phyloP scores from a whole-genome alignment of 2,797 vertebrate genomes.

The Phoxinus dragarum region DNA sequence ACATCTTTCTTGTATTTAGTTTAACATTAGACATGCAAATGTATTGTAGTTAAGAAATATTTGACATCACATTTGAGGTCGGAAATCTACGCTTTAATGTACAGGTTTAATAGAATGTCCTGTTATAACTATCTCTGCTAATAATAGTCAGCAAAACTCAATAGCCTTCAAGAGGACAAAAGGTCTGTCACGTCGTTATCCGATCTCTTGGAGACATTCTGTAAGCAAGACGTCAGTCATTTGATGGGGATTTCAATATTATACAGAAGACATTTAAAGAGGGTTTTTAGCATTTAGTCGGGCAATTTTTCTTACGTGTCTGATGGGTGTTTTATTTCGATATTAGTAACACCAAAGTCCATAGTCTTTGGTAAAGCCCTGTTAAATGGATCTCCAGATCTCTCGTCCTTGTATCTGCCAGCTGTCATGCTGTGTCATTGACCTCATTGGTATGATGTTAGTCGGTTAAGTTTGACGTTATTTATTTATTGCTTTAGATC shows the following conservation, averaged over 20 bases:
- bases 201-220: not conserved
- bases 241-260: not conserved
- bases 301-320: not conserved
- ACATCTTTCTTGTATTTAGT: not conserved
- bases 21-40: not conserved
- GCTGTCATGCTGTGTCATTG: conserved; percentile 13
- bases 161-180: conserved; percentile 2
- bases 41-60: not conserved
- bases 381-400: not conserved
- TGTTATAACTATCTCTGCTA: not conserved
- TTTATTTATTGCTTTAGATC: conserved; percentile 31
- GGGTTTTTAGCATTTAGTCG: not conserved
- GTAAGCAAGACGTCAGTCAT: not conserved
- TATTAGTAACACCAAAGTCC: not conserved
- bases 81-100: not conserved
- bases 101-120: not conserved
- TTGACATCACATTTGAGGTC: not conserved
- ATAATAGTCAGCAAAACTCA: not conserved
- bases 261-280: not conserved
- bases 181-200: conserved; percentile 1
- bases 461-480: not conserved
- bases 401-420: not conserved
- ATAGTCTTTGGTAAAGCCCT: not conserved
- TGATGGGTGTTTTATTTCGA: not conserved
- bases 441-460: not conserved